Conservation (phyloP, 2,797 vertebrate species). For the Sarcoramphus papa region DNA sequence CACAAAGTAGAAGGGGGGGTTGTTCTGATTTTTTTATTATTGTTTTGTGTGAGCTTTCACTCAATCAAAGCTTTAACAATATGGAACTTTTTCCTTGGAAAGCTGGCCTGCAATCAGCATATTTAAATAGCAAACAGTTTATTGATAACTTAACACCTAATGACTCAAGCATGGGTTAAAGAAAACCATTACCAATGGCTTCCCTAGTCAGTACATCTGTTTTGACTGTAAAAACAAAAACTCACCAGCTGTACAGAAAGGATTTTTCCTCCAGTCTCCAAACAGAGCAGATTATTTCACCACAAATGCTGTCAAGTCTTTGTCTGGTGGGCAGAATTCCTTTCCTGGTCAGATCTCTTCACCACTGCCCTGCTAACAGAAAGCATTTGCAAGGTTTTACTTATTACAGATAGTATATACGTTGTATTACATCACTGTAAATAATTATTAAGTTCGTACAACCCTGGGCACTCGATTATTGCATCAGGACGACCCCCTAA, state of each 20-base stretch:
- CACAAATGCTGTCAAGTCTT: neutral
- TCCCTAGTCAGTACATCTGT: neutral
- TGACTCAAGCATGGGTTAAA: neutral
- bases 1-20: neutral
- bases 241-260: constrained; percentile 44
- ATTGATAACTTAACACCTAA: neutral
- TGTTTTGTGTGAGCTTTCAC: neutral
- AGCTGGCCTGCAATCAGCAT: neutral
- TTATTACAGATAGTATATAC: neutral
- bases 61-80: neutral
- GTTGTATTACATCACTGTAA: neutral
- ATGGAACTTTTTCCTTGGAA: neutral
- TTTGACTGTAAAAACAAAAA: constrained; percentile 15
- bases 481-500: constrained; percentile 38
- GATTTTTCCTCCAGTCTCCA: constrained; percentile 33
- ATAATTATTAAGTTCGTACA: neutral
- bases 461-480: neutral
- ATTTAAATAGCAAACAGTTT: neutral
- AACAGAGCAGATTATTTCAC: constrained; percentile 3
- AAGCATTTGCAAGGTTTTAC: neutral
- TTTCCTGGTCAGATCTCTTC: constrained; percentile 5
- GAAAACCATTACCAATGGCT: neutral
- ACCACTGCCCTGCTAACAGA: constrained; percentile 13
- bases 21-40: neutral
- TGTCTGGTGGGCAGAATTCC: neutral